Evolutionary conservation across 2,113 vertebrate species (phyloP).

Genomic region (Hoplias malabaricus): DNA sequence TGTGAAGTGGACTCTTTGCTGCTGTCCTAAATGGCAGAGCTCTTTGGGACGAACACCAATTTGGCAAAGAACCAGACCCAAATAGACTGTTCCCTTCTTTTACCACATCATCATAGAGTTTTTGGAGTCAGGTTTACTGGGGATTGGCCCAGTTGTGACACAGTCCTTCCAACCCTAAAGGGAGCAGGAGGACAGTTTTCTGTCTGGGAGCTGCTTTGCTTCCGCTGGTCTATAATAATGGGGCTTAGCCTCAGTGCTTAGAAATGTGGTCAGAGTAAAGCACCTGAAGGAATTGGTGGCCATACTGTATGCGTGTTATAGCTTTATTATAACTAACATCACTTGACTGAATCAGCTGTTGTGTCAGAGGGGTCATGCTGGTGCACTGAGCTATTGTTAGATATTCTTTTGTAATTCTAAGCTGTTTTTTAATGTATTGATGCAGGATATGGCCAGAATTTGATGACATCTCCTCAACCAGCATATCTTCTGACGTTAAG

Average conservation of each 20-base stretch:
- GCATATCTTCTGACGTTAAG: too few species aligned
- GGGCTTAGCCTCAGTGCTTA: neutral
- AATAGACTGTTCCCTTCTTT: slow-evolving; percentile 33
- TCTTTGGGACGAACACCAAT: slow-evolving; percentile 31
- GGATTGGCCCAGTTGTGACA: slow-evolving; percentile 18
- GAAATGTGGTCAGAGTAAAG: neutral
- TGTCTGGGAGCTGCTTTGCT: neutral
- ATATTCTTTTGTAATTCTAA: too few species aligned
- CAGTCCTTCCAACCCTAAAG: slow-evolving; percentile 17
- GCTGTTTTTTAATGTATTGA: too few species aligned
- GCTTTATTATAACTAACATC: slow-evolving; percentile 7
- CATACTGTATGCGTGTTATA: neutral
- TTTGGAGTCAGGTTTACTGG: slow-evolving; percentile 28
- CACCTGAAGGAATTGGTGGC: neutral
- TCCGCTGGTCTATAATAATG: slow-evolving; percentile 6
- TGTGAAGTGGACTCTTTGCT: slow-evolving; percentile 35
- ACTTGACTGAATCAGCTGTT: slow-evolving; percentile 7
- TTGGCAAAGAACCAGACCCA: slow-evolving; percentile 18
- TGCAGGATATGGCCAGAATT: too few species aligned
- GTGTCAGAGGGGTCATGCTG: slow-evolving; percentile 1
- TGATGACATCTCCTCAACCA: too few species aligned
- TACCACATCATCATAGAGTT: slow-evolving; percentile 19
- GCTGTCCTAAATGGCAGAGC: slow-evolving; percentile 30
- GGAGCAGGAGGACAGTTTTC: neutral
- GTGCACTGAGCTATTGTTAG: neutral